Evolutionary conservation across 2,113 vertebrate species (phyloP), one percentile per base, ranked within the genome.

Genomic region (Electrona antarctica): DNA sequence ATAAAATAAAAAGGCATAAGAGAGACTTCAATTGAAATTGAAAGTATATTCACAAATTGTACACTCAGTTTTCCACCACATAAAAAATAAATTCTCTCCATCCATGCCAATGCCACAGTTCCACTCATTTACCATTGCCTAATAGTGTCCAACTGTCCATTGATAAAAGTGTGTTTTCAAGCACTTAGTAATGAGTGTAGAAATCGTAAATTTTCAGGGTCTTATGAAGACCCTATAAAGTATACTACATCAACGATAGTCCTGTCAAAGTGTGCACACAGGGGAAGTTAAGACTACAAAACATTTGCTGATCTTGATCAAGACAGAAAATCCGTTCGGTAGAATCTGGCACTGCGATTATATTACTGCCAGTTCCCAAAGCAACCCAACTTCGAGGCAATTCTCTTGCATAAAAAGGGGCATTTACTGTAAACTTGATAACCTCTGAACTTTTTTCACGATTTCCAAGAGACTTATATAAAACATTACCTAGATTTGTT

Each of bases 41-140:
- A 83, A 69, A 77, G 68, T 92, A 91, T 91, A 91, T 91, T 92
- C 85, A 90, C 87, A 90, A 78, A 88, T 82, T 89, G 58, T 89
- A 92, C 87, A 91, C 73, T 81, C 58, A 77, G 82, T 73, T 78
- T 71, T 67, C 60, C 69, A 66, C 76, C 78, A 81, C 77, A 76
- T 64, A 67, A 57, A 61, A 51, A 67, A 50, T 74, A 28, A 41
- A 8, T 73, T n/a, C 41, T 76, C 58, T 48, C 71, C 29, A 45
- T 49, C 73, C 67, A n/a, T 75, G 33, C 33, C 77, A 21, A n/a
- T 60, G 57, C 33, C 66, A 60, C 71, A 63, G 46, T 79, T 83
- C 66, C 79, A 67, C 83, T 69, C 67, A 72, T 55, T 73, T 11
- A 61, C 49, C 67, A 33, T 10, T 21, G 67, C 46, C 68, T 63